Evolutionary conservation across 2,113 vertebrate genomes (phyloP).

Genomic region (Tor tambroides): DNA sequence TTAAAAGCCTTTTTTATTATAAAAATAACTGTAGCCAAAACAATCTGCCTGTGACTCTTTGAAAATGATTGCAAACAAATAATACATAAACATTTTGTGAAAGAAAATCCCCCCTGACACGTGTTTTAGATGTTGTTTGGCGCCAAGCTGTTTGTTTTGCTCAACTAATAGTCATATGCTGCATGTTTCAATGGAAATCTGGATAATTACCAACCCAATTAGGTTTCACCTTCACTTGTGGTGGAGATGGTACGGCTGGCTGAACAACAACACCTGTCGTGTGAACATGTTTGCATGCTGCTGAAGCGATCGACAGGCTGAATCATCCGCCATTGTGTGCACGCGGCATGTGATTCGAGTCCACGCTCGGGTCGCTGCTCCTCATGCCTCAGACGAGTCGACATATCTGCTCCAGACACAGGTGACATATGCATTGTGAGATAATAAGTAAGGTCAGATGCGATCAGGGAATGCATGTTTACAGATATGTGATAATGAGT

Average conservation of each 20-base stretch:
- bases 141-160: slow-evolving; percentile 57
- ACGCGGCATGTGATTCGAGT: not conserved
- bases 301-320: not conserved
- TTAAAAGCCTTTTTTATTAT: not conserved
- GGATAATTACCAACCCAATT: slow-evolving; percentile 65
- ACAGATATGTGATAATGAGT: slow-evolving; percentile 70
- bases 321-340: slow-evolving; percentile 6
- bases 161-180: slow-evolving; percentile 62
- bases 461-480: slow-evolving; percentile 58
- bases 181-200: slow-evolving; percentile 58
- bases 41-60: not conserved
- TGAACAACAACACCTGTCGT: slow-evolving; percentile 13
- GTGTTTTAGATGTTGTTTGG: slow-evolving; percentile 50
- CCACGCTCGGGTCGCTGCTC: not conserved
- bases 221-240: slow-evolving; percentile 51
- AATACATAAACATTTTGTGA: slow-evolving; percentile 48
- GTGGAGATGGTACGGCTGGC: slow-evolving; percentile 16
- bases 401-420: slow-evolving; percentile 25
- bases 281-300: slow-evolving; percentile 3
- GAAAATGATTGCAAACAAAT: slow-evolving; percentile 6
- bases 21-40: not conserved
- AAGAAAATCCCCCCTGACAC: slow-evolving; percentile 54
- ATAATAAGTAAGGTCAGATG: slow-evolving; percentile 63
- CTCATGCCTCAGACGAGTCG: not conserved
- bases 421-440: slow-evolving; percentile 25